A percentile compares a stretch with the other conserved stretches of the same genome.
phyloP scores from a whole-genome alignment of 2,888 invertebrate species.

The Conus canariensis region DNA sequence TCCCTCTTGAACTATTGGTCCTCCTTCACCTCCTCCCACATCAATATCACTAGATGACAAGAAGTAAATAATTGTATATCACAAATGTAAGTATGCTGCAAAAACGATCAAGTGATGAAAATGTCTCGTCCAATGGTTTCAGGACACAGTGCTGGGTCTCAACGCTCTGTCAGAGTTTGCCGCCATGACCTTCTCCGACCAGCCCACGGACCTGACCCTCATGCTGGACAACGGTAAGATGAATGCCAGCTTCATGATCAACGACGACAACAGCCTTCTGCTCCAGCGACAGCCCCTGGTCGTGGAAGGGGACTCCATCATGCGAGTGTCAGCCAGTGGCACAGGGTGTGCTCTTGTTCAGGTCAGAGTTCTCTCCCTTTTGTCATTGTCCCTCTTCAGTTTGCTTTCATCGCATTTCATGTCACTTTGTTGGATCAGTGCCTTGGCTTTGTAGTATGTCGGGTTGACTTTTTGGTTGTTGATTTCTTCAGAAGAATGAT shows the following conservation, averaged over 20 bases:
- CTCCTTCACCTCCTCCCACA: too few species aligned
- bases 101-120: too few species aligned
- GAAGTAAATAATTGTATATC: too few species aligned
- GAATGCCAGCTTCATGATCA: slow-evolving; percentile 44
- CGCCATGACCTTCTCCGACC: slow-evolving; percentile 58
- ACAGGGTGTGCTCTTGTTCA: slow-evolving; percentile 73
- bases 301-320: not conserved
- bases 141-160: slow-evolving; percentile 79
- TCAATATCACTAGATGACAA: too few species aligned
- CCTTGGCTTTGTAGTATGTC: not conserved
- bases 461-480: too few species aligned
- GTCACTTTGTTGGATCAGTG: not conserved
- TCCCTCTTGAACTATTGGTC: too few species aligned
- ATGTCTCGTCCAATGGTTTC: slow-evolving; percentile 14
- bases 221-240: slow-evolving; percentile 48
- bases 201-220: slow-evolving; percentile 48
- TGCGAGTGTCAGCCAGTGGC: slow-evolving; percentile 53
- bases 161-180: slow-evolving; percentile 76
- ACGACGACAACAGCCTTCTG: slow-evolving; percentile 57
- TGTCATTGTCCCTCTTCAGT: not conserved
- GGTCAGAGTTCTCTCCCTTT: slow-evolving; percentile 52
- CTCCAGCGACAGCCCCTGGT: slow-evolving; percentile 54
- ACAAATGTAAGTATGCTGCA: too few species aligned
- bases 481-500: too few species aligned
- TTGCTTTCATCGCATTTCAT: not conserved